Evolutionary conservation across 1,140 invertebrate genomes (phyloP).

Genomic region (Plutomurus gul): DNA sequence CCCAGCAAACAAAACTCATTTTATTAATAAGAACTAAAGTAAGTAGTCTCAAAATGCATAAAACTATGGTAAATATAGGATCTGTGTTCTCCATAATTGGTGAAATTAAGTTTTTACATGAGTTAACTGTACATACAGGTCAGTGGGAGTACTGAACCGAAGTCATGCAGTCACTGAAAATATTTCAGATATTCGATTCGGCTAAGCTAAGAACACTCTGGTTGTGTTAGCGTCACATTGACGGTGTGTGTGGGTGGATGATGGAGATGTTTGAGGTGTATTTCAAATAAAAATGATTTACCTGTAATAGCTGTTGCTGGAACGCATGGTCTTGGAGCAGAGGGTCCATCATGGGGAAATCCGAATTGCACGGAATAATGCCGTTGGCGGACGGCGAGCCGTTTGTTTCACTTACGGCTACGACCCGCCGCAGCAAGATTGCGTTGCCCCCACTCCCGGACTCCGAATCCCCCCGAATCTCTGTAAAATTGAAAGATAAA

Average conservation of each 20-base stretch:
- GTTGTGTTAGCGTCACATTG: too few relatives aligned
- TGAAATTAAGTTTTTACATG: too few relatives aligned
- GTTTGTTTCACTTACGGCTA: slow-evolving; percentile 43
- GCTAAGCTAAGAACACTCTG: too few relatives aligned
- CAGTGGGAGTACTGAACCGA: too few relatives aligned
- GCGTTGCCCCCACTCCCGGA: slow-evolving; percentile 43
- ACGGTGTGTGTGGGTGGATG: too few relatives aligned
- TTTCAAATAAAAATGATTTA: not conserved
- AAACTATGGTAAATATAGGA: too few relatives aligned
- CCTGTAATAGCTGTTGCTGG: slow-evolving; percentile 53
- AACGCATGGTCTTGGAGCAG: slow-evolving; percentile 52
- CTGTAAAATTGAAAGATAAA: slow-evolving; percentile 35
- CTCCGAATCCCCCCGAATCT: slow-evolving; percentile 49
- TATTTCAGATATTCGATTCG: not conserved
- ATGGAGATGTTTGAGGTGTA: too few relatives aligned
- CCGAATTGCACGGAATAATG: slow-evolving; percentile 45
- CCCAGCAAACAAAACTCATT: too few relatives aligned
- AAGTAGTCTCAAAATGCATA: too few relatives aligned
- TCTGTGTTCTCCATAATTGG: too few relatives aligned
- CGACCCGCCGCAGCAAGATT: slow-evolving; percentile 42
- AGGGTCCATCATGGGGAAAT: slow-evolving; percentile 53
- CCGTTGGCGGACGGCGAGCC: slow-evolving; percentile 42
- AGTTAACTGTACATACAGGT: too few relatives aligned
- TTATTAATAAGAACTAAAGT: too few relatives aligned
- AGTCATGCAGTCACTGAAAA: not conserved